Conservation (phyloP, 2,888 invertebrate species). For the Macaria liturata region DNA sequence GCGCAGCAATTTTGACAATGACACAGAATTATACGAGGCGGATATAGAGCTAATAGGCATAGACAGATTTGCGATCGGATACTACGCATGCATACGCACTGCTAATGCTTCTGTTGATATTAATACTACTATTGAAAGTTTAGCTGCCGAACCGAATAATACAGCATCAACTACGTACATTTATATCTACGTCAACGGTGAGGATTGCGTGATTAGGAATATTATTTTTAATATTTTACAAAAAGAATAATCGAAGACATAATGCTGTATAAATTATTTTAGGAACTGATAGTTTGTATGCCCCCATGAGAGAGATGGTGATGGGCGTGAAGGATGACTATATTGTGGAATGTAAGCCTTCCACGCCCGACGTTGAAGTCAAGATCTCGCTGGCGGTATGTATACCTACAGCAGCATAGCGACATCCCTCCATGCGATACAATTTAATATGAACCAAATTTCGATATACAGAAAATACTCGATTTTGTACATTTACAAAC, state of each 20-base stretch:
- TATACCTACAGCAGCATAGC: constrained; percentile 41
- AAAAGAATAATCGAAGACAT: constrained; percentile 1
- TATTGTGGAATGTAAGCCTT: constrained; percentile 75
- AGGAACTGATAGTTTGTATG: constrained; percentile 68
- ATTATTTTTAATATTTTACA: constrained; percentile 8
- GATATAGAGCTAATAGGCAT: constrained; percentile 72
- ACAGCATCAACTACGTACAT: constrained; percentile 63
- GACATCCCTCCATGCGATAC: too few species aligned
- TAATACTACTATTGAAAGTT: constrained; percentile 49
- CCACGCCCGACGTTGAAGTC: constrained; percentile 69
- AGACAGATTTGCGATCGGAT: constrained; percentile 75
- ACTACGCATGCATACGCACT: constrained; percentile 75
- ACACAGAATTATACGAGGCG: constrained; percentile 58
- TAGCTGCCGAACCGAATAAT: constrained; percentile 63
- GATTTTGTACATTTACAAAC: background rate
- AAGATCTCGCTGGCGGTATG: constrained; percentile 62
- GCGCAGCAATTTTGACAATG: constrained; percentile 30
- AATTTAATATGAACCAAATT: too few species aligned
- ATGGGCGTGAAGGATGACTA: constrained; percentile 49
- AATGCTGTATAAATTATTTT: constrained; percentile 57
- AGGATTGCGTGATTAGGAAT: constrained; percentile 39
- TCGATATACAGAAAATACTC: too few species aligned
- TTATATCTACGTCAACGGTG: constrained; percentile 76
- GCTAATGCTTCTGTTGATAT: constrained; percentile 58
- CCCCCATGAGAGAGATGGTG: constrained; percentile 67